A percentile compares a stretch with the other conserved stretches of the same genome.
Conservation (phyloP, 2,888 invertebrate species). For the Lacanobia oleracea region DNA sequence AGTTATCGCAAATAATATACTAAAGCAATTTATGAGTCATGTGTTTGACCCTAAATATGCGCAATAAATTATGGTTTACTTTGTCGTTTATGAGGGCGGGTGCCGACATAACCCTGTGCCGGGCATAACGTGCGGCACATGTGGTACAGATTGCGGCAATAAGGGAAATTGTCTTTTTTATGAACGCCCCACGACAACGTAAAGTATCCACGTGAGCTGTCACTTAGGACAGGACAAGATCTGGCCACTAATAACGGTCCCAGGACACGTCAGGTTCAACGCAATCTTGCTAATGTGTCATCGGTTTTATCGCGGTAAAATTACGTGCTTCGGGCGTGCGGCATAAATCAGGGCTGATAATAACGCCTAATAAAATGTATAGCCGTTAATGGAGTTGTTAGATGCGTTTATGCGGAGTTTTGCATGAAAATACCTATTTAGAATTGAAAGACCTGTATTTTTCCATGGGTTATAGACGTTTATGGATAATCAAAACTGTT, state of each 20-base stretch:
- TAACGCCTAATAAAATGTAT: constrained; percentile 43
- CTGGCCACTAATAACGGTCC: constrained; percentile 65
- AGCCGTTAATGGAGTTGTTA: constrained; percentile 33
- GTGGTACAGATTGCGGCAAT: constrained; percentile 90
- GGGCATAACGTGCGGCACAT: constrained; percentile 84
- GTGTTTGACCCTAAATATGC: constrained; percentile 89
- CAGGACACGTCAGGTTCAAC: constrained; percentile 36
- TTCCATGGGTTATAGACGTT: not conserved
- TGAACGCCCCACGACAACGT: constrained; percentile 86
- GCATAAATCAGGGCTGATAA: constrained; percentile 45
- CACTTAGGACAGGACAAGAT: constrained; percentile 73
- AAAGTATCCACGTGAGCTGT: constrained; percentile 83
- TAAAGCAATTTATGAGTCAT: constrained; percentile 85
- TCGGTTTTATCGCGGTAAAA: constrained; percentile 53
- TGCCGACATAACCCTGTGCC: constrained; percentile 85
- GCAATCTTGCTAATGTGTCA: constrained; percentile 55
- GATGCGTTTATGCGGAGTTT: constrained; percentile 18
- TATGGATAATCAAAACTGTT: not conserved
- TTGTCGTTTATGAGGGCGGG: constrained; percentile 90
- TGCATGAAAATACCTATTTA: not conserved
- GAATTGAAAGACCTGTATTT: not conserved
- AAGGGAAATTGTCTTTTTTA: constrained; percentile 91
- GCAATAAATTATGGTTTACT: constrained; percentile 90
- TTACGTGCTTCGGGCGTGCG: constrained; percentile 42
- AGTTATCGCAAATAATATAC: constrained; percentile 81